phyloP scores from a whole-genome alignment of 2,888 invertebrate species.

The Drosophila nr. perissopoda region DNA sequence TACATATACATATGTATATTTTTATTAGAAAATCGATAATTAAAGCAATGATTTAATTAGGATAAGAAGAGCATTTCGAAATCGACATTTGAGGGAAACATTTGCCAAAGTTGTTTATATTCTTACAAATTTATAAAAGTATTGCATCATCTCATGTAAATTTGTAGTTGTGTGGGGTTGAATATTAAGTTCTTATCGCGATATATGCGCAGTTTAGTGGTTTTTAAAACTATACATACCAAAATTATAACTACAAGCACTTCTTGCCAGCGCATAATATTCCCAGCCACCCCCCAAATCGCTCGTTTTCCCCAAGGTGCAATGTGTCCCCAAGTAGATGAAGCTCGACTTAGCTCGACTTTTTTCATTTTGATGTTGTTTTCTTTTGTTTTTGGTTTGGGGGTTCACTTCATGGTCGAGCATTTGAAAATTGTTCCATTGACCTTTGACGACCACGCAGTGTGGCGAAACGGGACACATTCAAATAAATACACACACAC shows the following conservation, averaged over 20 bases:
- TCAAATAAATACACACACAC: conserved; percentile 30
- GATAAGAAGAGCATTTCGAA: neutral
- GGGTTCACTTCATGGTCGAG: conserved; percentile 19
- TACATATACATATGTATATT: too few species aligned
- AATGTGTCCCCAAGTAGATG: conserved; percentile 43
- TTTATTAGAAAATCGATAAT: neutral
- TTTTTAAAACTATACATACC: neutral
- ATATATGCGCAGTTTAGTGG: neutral
- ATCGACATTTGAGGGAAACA: neutral
- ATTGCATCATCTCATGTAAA: neutral
- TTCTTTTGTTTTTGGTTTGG: conserved; percentile 11
- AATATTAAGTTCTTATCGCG: neutral
- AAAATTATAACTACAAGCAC: conserved; percentile 20
- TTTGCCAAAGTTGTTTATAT: neutral
- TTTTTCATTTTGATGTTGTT: conserved; percentile 6
- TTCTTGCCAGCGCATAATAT: conserved; percentile 28
- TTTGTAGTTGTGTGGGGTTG: neutral
- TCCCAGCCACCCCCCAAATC: neutral
- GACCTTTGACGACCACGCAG: conserved; percentile 66
- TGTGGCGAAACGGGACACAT: conserved; percentile 19
- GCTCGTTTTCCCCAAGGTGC: conserved; percentile 46
- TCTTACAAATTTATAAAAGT: neutral
- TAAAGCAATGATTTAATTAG: neutral
- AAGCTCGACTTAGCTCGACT: conserved; percentile 27
- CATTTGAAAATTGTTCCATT: conserved; percentile 76